These are phyloP conservation scores for Nymphalis urticae DNA, from an alignment of 2,888 invertebrate species.

Conservation along the genomic window DNA sequence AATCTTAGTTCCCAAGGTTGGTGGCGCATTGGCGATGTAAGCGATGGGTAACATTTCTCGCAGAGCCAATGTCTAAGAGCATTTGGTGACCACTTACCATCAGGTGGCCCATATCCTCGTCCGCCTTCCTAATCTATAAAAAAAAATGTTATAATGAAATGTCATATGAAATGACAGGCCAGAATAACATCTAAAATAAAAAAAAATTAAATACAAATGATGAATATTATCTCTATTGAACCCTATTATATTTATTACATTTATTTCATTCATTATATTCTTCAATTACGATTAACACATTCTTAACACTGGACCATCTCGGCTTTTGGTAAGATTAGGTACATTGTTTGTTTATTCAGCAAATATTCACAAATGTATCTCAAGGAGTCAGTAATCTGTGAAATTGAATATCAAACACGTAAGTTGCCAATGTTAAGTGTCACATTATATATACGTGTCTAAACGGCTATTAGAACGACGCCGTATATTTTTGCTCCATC, in stretches of 20 bases:
- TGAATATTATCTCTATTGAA: background rate
- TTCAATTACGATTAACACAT: background rate
- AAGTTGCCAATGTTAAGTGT: constrained; percentile 10
- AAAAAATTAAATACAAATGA: background rate
- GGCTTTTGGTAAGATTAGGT: background rate
- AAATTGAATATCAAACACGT: constrained; percentile 24
- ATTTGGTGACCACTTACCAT: no score
- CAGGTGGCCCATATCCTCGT: no score
- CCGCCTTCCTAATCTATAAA: no score
- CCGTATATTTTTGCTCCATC: background rate
- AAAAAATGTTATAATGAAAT: no score
- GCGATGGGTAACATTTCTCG: no score
- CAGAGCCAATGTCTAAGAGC: no score
- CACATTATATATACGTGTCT: constrained; percentile 1
- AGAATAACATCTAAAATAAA: no score
- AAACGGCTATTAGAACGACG: background rate
- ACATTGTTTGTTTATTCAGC: constrained; percentile 3
- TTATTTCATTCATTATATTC: no score
- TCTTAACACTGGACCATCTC: background rate
- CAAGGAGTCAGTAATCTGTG: constrained; percentile 23
- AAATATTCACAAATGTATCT: constrained; percentile 11
- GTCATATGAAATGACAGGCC: no score
- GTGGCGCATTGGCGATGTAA: no score
- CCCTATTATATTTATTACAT: no score
- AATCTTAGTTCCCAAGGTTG: no score